These are phyloP conservation scores for Epirrhoe tristata DNA, from an alignment of 2,888 invertebrate genomes.

Conservation along the genomic window DNA sequence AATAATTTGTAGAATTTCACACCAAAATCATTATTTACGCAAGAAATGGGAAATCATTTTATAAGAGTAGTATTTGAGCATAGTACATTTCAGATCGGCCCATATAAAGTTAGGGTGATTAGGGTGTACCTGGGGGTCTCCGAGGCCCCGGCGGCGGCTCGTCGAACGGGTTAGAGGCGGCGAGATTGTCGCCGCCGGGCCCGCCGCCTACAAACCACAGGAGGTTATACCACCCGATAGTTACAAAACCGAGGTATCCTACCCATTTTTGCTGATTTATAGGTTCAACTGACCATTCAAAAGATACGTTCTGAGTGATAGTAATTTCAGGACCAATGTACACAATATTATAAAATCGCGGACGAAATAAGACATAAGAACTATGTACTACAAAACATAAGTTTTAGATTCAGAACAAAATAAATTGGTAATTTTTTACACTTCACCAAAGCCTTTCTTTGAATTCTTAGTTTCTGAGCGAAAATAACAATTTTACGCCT, in stretches of 20 bases:
- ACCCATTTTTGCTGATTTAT: slow-evolving; percentile 26
- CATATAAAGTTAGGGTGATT: slow-evolving; percentile 44
- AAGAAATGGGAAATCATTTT: background rate
- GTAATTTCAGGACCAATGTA: background rate
- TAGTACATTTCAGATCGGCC: background rate
- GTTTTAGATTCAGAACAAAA: background rate
- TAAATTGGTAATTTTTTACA: background rate
- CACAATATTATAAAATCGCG: background rate
- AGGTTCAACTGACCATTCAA: background rate
- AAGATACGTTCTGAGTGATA: background rate
- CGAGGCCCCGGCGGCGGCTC: slow-evolving; percentile 88
- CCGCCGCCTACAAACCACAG: slow-evolving; percentile 81
- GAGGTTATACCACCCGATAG: slow-evolving; percentile 55
- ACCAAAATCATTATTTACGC: background rate
- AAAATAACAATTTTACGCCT: background rate
- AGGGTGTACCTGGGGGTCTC: slow-evolving; percentile 81
- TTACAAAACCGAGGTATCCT: slow-evolving; percentile 47
- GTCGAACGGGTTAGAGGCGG: slow-evolving; percentile 94
- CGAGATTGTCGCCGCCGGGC: slow-evolving; percentile 89
- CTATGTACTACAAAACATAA: too few species aligned
- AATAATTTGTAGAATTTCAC: background rate
- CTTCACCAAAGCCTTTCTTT: background rate
- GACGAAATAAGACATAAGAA: too few species aligned
- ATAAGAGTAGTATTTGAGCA: background rate
- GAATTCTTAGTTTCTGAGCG: background rate